A percentile compares a stretch with the other conserved stretches of the same genome.
These are phyloP conservation scores for Ophion slaviceki DNA, from an alignment of 2,888 invertebrate genomes.

Conservation along the genomic window DNA sequence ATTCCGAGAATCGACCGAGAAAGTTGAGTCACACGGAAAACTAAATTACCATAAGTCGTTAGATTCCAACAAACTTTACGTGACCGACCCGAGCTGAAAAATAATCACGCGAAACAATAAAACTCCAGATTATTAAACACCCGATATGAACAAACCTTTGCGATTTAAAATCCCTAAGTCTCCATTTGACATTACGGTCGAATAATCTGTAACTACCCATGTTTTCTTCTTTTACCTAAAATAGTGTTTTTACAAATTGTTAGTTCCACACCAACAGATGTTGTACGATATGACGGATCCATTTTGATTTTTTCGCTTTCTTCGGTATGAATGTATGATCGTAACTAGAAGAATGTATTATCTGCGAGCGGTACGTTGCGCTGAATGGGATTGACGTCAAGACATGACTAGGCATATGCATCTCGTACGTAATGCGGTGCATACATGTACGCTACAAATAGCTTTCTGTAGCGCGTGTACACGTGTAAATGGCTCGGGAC, in stretches of 20 bases:
- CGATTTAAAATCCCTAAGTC: too few species aligned
- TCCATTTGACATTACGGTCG: too few species aligned
- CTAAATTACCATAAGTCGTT: neutral
- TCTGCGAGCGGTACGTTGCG: neutral
- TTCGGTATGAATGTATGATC: neutral
- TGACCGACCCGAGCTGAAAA: too few species aligned
- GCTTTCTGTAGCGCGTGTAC: constrained; percentile 55
- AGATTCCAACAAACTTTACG: too few species aligned
- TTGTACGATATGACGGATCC: neutral
- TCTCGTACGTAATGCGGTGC: constrained; percentile 25
- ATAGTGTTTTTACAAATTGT: too few species aligned
- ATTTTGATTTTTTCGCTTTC: neutral
- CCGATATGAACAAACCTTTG: neutral
- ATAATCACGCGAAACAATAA: too few species aligned
- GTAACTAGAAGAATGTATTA: neutral
- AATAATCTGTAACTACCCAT: too few species aligned
- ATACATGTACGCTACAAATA: constrained; percentile 50
- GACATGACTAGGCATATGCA: constrained; percentile 11
- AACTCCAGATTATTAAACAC: too few species aligned
- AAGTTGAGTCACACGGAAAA: neutral
- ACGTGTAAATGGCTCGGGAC: constrained; percentile 62
- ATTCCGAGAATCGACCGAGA: neutral
- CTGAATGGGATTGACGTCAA: neutral
- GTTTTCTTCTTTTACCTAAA: too few species aligned
- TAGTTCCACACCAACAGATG: too few species aligned